Evolutionary conservation across 2,797 vertebrate species (phyloP), one percentile per base, ranked within the genome.

Genomic region (Gymnodraco acuticeps): DNA sequence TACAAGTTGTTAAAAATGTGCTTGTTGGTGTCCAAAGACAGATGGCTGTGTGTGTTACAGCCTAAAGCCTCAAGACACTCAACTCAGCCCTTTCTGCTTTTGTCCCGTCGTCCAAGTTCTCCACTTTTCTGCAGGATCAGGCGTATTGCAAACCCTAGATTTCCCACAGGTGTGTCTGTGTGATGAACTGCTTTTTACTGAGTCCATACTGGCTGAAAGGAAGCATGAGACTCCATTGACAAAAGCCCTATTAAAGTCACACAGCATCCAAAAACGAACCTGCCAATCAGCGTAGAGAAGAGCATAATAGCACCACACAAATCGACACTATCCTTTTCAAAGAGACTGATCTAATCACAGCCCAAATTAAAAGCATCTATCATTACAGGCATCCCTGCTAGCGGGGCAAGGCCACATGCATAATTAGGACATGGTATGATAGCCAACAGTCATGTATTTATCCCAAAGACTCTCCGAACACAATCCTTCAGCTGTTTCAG

Each of bases 401-500:
- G 80, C 62, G 52, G 65, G 64, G 38, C 81, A 54, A 81, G 81
- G 80, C 79, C 73, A 84, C 71, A 70, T 85, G 75, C 84, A 89
- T 89, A 88, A 89, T 81, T 80, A 85, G 70, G 84, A 75, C 58
- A 58, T 67, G 58, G 20, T 55, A 11, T 62, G 27, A 80, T 67
- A 42, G 78, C 81, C 79, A 38, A 45, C 61, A 83, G 88, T 58
- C 70, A 68, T 87, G 78, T 80, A 58, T 80, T 65, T 50, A 52
- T 73, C 81, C 71, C 66, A 73, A 62, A 73, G 55, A 82, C 64
- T 56, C 53, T 70, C 15, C 7, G 0, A 52, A 47, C 43, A 50
- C 52, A 71, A 64, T 81, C 68, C 62, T 68, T 64, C 47, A 75
- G 70, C 74, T 78, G 78, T 70, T 76, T 66, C 20, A 69, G 47